Evolutionary conservation across 2,797 vertebrate genomes (phyloP), one percentile per base, ranked within the genome.

Genomic region (Esox lucius): DNA sequence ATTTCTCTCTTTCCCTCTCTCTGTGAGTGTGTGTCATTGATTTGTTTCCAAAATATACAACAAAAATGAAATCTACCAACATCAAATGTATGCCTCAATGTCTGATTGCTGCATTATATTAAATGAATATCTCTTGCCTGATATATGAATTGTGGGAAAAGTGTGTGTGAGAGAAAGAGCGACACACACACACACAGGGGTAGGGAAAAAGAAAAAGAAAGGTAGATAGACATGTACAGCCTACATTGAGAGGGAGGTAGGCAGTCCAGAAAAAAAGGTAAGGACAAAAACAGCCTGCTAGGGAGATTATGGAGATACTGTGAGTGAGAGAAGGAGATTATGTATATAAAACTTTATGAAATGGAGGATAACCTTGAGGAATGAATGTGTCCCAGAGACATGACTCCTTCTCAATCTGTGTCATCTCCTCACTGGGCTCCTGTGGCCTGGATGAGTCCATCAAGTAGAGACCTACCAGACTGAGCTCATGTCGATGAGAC

Each of bases 41-140:
- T 88, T 83, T 85, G 77, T 82, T 79, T 83, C 80, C 69, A 61
- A 79, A 74, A 62, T 81, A 76, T 79, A 64, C 64, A 79, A 39
- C n/a, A 22, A 24, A 49, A 87, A 68, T 75, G 78, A 84, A 82
- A 82, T 75, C 46, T 28, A 61, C 64, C 65, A 9, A 1, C 62
- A 33, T 80, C 68, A 70, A 73, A 78, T 78, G 65, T 7, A 81
- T 56, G 75, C 35, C 8, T 15, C 11, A 11, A 51, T 9, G 42
- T 8, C 16, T 56, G 74, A 61, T 51, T 51, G 46, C 48, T 71
- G 61, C 16, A 26, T 71, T 83, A 22, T 68, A 66, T 48, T 80
- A 74, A 76, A 62, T n/a, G 76, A 76, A 75, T 33, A 59, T 51
- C 51, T 67, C 53, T 24, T 39, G 59, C 68, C 56, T 62, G 35